Base-by-base conservation (phyloP, 2,888 invertebrate species). In the Lacanobia wlatinum region DNA sequence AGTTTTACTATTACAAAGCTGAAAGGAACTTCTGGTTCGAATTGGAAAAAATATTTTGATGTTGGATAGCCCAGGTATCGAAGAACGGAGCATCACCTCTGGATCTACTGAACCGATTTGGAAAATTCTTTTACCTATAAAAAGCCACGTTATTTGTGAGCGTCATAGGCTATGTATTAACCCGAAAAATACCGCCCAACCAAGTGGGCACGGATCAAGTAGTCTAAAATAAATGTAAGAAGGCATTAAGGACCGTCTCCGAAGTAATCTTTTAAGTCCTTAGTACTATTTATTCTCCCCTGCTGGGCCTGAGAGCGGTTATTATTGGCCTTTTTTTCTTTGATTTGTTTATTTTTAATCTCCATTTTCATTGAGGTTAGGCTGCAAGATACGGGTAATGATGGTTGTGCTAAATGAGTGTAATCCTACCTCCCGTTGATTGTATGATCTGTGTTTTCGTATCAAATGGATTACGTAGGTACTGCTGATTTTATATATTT, bases 201-300 rank as follows among this genome's bases (percentile, higher is more conserved):
- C n/a, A n/a, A n/a, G n/a, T n/a, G 28, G 28, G 28, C 28, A 2
- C 34, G 34, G 34, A 5, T 34, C 34, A 34, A 5, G 3, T 4
- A 34, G 34, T 70, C 16, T 48, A 53, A 64, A 67, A 58, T 67
- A 67, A 74, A 74, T 64, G 60, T 23, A 56, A 38, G 46, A 75
- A 53, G 28, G 50, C 16, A 64, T 67, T 64, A 59, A 55, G 34
- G 55, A 46, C 50, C 18, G 23, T 23, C 52, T 48, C 1, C 8
- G 38, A 23, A 56, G 58, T 60, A 78, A 67, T 67, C 60, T 67
- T 21, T 40, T 61, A 68, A 72, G 12, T 40, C 43, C 55, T 46
- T 28, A 6, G 67, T 48, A 52, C 52, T 76, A 61, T 66, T 61
- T 61, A 48, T 68, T 46, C 28, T 21, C 1, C 53, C 53, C n/a